These are phyloP conservation scores for Kryptolebias ocellatus DNA, from an alignment of 2,797 vertebrate species.

Conservation along the genomic window DNA sequence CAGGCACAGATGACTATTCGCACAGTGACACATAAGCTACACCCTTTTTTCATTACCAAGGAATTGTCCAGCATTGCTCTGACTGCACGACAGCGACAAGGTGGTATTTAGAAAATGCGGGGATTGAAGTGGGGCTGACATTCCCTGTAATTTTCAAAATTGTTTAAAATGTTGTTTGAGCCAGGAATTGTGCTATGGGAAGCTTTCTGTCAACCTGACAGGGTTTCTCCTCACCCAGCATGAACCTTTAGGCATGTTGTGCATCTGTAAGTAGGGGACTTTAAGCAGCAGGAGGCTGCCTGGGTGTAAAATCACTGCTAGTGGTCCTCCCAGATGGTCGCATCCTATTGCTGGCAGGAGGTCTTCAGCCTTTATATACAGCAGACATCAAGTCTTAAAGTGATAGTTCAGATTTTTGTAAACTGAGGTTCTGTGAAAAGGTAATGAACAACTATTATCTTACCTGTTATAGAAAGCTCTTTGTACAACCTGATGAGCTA, in stretches of 20 bases:
- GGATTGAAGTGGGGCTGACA: slow-evolving; percentile 9
- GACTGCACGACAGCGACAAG: slow-evolving; percentile 32
- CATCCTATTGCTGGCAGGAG: slow-evolving; percentile 66
- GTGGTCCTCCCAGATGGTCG: slow-evolving; percentile 78
- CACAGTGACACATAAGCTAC: slow-evolving; percentile 58
- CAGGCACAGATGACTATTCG: slow-evolving; percentile 51
- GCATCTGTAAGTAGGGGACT: slow-evolving; percentile 43
- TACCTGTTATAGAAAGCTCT: too few species aligned
- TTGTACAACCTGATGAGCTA: too few species aligned
- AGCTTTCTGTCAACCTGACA: slow-evolving; percentile 71
- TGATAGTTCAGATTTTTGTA: too few species aligned
- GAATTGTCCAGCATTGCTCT: slow-evolving; percentile 22
- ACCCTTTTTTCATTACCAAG: slow-evolving; percentile 40
- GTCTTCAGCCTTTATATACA: slow-evolving; percentile 73
- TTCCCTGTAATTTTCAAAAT: slow-evolving; percentile 26
- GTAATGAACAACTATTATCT: too few species aligned
- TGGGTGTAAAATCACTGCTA: slow-evolving; percentile 59
- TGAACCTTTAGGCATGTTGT: slow-evolving; percentile 40
- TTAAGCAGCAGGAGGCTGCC: slow-evolving; percentile 32
- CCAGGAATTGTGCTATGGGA: slow-evolving; percentile 64
- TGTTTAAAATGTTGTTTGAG: slow-evolving; percentile 43
- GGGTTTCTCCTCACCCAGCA: slow-evolving; percentile 50
- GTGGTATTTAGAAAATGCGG: slow-evolving; percentile 29
- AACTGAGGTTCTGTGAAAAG: too few species aligned
- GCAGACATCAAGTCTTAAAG: slow-evolving; percentile 56